Percentiles rank a stretch among this genome's conserved stretches.
These are phyloP conservation scores for Acanthaster planci DNA, from an alignment of 35 echinoderm and acorn worm species.

Conservation along the genomic window DNA sequence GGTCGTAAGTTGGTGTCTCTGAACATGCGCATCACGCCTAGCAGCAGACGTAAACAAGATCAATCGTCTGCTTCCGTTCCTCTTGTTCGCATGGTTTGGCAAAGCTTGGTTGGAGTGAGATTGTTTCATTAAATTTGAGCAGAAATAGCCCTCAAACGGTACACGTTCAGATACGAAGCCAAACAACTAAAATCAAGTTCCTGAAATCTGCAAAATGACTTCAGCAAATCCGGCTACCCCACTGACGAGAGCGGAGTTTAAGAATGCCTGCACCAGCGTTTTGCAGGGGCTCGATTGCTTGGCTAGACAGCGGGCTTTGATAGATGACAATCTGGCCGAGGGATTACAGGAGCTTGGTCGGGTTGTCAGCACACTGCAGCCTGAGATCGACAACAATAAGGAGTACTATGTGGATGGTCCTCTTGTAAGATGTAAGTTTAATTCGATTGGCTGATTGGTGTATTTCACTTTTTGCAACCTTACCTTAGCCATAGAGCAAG, in stretches of 20 bases:
- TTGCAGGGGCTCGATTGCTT: constrained; percentile 80
- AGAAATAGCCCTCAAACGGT: too few relatives aligned
- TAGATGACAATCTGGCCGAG: constrained; percentile 63
- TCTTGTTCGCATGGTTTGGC: too few relatives aligned
- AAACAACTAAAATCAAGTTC: too few relatives aligned
- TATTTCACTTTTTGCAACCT: background rate
- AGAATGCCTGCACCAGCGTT: constrained; percentile 92
- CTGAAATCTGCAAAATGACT: constrained; percentile 23
- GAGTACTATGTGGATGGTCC: constrained; percentile 95
- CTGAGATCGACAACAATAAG: constrained; percentile 75
- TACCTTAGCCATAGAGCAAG: background rate
- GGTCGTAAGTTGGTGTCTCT: background rate
- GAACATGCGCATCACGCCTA: background rate
- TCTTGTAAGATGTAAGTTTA: constrained; percentile 93
- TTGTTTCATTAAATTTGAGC: too few relatives aligned
- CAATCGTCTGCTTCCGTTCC: too few relatives aligned
- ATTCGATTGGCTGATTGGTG: too few relatives aligned
- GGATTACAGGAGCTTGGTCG: constrained; percentile 60
- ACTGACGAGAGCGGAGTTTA: constrained; percentile 77
- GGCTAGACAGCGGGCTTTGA: constrained; percentile 64
- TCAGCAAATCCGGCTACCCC: constrained; percentile 97
- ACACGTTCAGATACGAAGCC: too few relatives aligned
- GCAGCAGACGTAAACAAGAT: constrained; percentile 23
- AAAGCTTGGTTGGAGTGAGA: too few relatives aligned
- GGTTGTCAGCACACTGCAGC: constrained; percentile 52